Conservation (phyloP, 2,888 invertebrate genomes). For the Macaria liturata region DNA sequence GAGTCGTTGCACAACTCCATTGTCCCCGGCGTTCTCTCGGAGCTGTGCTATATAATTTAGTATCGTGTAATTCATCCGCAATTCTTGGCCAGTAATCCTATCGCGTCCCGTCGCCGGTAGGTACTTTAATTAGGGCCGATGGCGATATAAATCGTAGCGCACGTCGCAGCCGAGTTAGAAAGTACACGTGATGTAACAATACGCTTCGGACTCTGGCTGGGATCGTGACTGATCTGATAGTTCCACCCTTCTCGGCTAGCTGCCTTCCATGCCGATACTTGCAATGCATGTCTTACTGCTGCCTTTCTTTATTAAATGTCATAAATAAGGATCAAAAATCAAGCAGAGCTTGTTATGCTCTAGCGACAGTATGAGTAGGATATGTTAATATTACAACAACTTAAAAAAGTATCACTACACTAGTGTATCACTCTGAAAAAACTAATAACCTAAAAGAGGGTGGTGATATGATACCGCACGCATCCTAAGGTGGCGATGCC, state of each 20-base stretch:
- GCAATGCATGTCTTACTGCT: conserved; percentile 15
- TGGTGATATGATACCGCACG: too few species aligned
- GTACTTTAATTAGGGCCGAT: conserved; percentile 68
- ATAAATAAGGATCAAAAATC: neutral
- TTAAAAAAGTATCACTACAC: too few species aligned
- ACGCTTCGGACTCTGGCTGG: conserved; percentile 47
- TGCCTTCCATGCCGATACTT: conserved; percentile 25
- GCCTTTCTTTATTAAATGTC: conserved; percentile 3
- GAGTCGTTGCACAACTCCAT: conserved; percentile 64
- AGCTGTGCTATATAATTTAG: conserved; percentile 36
- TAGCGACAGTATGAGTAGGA: too few species aligned
- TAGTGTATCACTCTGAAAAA: too few species aligned
- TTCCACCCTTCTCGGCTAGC: conserved; percentile 46
- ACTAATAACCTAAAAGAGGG: too few species aligned
- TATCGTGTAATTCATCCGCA: conserved; percentile 55
- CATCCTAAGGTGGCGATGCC: neutral
- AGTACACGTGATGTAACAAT: conserved; percentile 72
- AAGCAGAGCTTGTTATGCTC: too few species aligned
- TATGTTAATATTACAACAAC: too few species aligned
- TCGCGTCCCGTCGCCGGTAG: conserved; percentile 50
- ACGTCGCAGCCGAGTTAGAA: conserved; percentile 64
- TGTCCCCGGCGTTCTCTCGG: conserved; percentile 54
- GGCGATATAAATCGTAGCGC: conserved; percentile 67
- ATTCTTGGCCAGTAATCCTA: conserved; percentile 45
- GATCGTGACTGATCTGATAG: conserved; percentile 62